Conservation (phyloP, 2,888 invertebrate genomes). For the Tenthredo livida region DNA sequence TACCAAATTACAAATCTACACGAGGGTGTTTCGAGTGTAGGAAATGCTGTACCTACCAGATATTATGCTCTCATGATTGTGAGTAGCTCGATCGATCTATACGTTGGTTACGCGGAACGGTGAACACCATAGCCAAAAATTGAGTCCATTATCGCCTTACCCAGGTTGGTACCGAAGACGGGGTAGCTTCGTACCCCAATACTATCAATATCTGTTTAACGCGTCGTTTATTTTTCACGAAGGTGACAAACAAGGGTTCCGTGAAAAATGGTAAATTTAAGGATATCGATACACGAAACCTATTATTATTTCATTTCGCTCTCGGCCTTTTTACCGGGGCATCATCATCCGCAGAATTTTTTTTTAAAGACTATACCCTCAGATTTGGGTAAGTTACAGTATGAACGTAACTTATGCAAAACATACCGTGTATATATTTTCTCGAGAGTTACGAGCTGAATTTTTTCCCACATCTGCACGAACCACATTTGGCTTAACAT, state of each 20-base stretch:
- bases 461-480: neutral
- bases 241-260: conserved; percentile 64
- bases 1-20: neutral
- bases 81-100: conserved; percentile 46
- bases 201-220: conserved; percentile 70
- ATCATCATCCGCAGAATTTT: neutral
- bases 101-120: conserved; percentile 36
- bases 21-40: neutral
- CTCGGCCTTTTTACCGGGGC: too few species aligned
- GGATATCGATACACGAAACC: conserved; percentile 44
- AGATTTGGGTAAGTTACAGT: neutral
- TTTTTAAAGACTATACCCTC: neutral
- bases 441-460: neutral
- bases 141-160: conserved; percentile 69
- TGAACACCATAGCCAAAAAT: conserved; percentile 63
- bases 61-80: conserved; percentile 13
- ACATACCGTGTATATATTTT: neutral
- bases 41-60: conserved; percentile 7
- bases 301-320: neutral
- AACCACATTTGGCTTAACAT: neutral
- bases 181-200: conserved; percentile 57
- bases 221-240: conserved; percentile 64
- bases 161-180: conserved; percentile 58
- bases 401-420: neutral
- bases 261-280: conserved; percentile 64